Conservation (phyloP, 2,113 vertebrate genomes). For the Tinamus guttatus region DNA sequence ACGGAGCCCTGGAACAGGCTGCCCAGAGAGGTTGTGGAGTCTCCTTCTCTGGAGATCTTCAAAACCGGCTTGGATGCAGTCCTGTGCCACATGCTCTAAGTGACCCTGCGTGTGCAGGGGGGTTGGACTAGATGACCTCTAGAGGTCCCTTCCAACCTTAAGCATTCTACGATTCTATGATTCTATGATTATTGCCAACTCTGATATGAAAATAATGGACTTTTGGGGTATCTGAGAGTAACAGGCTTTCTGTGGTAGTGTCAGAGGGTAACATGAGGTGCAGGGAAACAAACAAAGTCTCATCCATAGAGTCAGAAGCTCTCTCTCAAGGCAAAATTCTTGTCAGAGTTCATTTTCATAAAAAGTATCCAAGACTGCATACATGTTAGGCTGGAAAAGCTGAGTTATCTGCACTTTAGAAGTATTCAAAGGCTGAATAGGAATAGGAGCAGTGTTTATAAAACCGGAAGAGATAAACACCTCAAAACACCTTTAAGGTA, state of each 20-base stretch:
- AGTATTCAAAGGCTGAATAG: background rate
- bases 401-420: background rate
- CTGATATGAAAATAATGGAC: background rate
- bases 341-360: background rate
- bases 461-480: background rate
- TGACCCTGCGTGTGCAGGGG: no score
- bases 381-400: fast-evolving
- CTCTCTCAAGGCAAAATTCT: background rate
- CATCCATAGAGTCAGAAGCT: background rate
- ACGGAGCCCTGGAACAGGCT: no score
- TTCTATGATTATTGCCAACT: fast-evolving
- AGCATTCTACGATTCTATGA: no score
- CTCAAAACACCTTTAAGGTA: background rate
- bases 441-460: background rate
- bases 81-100: no score
- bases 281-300: background rate
- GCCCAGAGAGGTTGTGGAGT: no score
- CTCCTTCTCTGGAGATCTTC: no score
- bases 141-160: no score
- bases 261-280: background rate
- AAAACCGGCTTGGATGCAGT: no score
- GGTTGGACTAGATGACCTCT: no score
- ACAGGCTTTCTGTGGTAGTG: background rate
- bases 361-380: background rate
- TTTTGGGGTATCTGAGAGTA: background rate